Evolutionary conservation across 2,797 vertebrate species (phyloP), one percentile per base, ranked within the genome.

Genomic region (Pterois miles): DNA sequence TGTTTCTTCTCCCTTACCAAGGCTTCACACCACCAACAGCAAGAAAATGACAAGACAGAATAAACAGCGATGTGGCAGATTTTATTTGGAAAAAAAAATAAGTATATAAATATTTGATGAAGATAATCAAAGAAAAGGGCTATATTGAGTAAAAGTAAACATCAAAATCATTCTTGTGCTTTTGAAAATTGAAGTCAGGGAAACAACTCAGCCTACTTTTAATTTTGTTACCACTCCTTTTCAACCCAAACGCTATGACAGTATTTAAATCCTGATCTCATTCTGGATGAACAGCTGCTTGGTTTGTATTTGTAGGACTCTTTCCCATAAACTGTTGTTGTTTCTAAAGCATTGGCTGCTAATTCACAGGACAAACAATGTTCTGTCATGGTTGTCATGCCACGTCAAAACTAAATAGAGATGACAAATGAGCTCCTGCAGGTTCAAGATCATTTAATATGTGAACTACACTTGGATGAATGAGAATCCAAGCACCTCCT

Each of bases 351-450:
- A 8, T 3, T 11, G 36, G n/a, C 53, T 65, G 71, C 25, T 82
- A 77, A 84, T 74, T 81, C 74, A 67, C 58, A 29, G 43, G 74
- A 50, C 82, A 80, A 84, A 85, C 74, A 83, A 46, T 56, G n/a
- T 79, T 88, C 70, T 71, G 70, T 82, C 74, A 76, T 8, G 34
- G 73, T 57, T 85, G 82, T 82, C 75, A 53, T 31, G 48, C n/a
- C 43, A 25, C 50, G 75, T 87, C 78, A 75, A 64, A 84, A 81
- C 78, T 76, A 86, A 82, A 84, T 34, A 71, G 71, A 71, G 74
- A 82, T 83, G 83, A 92, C 76, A 87, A 89, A 93, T 78, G 78
- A 76, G 78, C 65, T 80, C 74, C 69, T 76, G 54, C 34, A 53
- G 53, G 69, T 78, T 78, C 64, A 65, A 60, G 70, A 84, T 87